phyloP scores from a whole-genome alignment of 2,113 vertebrate genomes.

The Carollia perspicillata region DNA sequence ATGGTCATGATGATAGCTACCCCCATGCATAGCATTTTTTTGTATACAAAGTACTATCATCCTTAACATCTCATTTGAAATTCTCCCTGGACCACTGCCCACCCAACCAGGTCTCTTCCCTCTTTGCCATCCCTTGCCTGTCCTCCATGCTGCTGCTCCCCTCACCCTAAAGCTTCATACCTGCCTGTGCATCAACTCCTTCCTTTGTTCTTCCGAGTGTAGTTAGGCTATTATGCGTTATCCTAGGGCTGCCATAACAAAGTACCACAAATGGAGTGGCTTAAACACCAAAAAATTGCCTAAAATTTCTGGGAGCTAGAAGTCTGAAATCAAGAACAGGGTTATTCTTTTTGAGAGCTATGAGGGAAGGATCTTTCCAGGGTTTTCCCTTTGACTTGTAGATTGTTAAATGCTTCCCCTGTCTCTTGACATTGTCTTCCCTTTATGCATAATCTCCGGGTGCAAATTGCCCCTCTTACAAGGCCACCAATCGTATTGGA shows the following conservation, averaged over 20 bases:
- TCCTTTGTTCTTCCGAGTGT: background rate
- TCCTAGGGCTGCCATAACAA: background rate
- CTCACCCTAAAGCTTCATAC: background rate
- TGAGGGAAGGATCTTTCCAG: background rate
- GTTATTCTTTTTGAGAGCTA: background rate
- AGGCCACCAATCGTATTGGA: background rate
- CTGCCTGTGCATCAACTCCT: background rate
- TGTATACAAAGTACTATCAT: background rate
- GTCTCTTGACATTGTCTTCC: background rate
- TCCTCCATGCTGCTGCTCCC: background rate
- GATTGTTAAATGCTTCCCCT: background rate
- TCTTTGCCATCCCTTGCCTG: background rate
- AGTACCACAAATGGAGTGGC: background rate
- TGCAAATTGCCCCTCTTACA: background rate
- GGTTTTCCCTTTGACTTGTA: background rate
- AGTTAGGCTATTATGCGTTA: background rate
- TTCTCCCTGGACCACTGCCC: background rate
- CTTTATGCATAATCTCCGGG: background rate
- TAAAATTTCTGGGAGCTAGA: constrained; percentile 1
- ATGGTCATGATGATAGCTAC: background rate
- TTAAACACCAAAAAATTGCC: background rate
- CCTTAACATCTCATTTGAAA: background rate
- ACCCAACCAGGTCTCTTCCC: background rate
- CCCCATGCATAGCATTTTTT: background rate
- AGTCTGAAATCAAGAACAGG: background rate